phyloP scores from a whole-genome alignment of 2,113 vertebrate species.

The Copsychus sechellarum region DNA sequence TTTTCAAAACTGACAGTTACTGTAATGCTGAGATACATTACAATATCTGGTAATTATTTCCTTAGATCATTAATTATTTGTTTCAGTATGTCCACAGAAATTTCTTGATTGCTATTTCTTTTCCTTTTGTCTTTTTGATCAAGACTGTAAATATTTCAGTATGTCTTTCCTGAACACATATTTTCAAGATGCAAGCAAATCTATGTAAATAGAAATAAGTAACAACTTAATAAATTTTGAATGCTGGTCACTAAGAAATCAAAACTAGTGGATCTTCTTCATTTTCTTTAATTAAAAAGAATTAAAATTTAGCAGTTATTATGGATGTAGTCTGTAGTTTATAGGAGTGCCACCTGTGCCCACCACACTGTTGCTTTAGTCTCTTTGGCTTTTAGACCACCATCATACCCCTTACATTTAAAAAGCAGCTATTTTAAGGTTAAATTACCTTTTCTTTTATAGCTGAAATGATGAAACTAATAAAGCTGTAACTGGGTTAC shows the following conservation, averaged over 20 bases:
- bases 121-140: slow-evolving; percentile 66
- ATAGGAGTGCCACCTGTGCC: not conserved
- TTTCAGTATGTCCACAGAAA: slow-evolving; percentile 61
- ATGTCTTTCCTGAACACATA: slow-evolving; percentile 13
- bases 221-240: not conserved
- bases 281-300: not conserved
- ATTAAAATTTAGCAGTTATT: not conserved
- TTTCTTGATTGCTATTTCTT: slow-evolving; percentile 68
- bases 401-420: not conserved
- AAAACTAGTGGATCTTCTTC: slow-evolving; percentile 1
- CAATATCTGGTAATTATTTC: not conserved
- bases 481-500: not conserved
- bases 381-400: not conserved
- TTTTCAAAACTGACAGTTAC: not conserved
- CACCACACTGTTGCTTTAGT: not conserved
- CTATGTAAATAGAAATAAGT: not conserved
- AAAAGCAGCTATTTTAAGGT: not conserved
- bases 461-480: not conserved
- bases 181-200: not conserved
- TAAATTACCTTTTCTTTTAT: not conserved
- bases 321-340: not conserved
- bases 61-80: slow-evolving; percentile 42
- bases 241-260: slow-evolving; percentile 29
- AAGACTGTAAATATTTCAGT: slow-evolving; percentile 27
- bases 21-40: slow-evolving; percentile 11